These are phyloP conservation scores for Contarinia nasturtii DNA, from an alignment of 1,140 invertebrate species.

Conservation along the genomic window DNA sequence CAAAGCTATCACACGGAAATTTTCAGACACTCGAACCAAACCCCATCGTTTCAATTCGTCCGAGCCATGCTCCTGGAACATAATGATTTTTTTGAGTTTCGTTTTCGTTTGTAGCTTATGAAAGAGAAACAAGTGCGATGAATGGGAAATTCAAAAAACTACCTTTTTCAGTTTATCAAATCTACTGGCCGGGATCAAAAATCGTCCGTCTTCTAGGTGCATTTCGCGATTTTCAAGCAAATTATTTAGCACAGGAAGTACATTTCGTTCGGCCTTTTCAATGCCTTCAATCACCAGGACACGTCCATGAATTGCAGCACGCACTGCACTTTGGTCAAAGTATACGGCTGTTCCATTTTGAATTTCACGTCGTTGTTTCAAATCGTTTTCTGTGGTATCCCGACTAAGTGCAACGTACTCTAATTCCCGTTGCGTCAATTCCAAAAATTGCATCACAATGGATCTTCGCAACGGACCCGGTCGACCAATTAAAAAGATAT, in stretches of 20 bases:
- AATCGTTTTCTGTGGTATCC: slow-evolving; percentile 91
- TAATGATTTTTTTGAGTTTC: slow-evolving; percentile 1
- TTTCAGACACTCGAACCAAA: slow-evolving; percentile 71
- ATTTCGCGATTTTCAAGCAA: slow-evolving; percentile 96
- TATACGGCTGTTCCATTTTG: slow-evolving; percentile 69
- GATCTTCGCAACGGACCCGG: slow-evolving; percentile 56
- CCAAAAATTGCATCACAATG: slow-evolving; percentile 70
- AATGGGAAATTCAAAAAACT: no score
- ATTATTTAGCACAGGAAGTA: slow-evolving; percentile 93
- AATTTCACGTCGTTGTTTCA: slow-evolving; percentile 92
- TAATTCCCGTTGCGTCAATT: slow-evolving; percentile 72
- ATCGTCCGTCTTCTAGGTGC: slow-evolving; percentile 92
- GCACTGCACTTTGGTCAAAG: slow-evolving; percentile 88
- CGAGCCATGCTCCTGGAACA: slow-evolving; percentile 46
- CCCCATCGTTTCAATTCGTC: slow-evolving; percentile 71
- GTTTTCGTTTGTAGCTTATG: no score
- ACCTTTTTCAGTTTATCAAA: slow-evolving; percentile 84
- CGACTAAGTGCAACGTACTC: slow-evolving; percentile 87
- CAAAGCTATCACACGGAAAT: slow-evolving; percentile 81
- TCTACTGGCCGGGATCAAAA: slow-evolving; percentile 68
- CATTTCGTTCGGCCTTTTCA: slow-evolving; percentile 94
- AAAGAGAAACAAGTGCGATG: no score
- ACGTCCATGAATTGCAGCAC: slow-evolving; percentile 73
- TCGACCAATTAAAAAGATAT: slow-evolving; percentile 85
- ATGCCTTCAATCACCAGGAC: slow-evolving; percentile 90